Evolutionary conservation across 37 sponge, comb jelly and placozoan genomes (phyloP).

Genomic region (Beroe forskalii): DNA sequence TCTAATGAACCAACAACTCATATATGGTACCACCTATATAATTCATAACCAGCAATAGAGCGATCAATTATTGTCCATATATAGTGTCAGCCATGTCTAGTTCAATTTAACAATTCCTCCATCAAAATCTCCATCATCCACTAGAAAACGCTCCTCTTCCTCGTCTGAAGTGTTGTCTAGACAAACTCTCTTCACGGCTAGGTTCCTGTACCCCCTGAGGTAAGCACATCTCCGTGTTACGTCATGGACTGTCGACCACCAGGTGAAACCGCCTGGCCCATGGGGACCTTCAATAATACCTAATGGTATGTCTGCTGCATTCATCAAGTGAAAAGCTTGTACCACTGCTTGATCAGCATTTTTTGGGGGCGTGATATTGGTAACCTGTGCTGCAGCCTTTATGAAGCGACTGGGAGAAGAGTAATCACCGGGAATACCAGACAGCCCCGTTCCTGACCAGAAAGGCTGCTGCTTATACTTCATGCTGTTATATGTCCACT

Average conservation of each 20-base stretch:
- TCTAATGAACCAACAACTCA: too few species aligned
- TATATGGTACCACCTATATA: too few species aligned
- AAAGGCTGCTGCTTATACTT: neutral
- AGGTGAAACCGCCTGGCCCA: neutral
- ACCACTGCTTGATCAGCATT: neutral
- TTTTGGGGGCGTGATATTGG: neutral
- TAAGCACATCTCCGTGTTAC: neutral
- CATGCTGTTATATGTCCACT: neutral
- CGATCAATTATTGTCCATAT: too few species aligned
- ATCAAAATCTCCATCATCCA: neutral
- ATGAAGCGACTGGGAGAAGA: constrained; percentile 19
- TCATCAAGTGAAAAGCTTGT: neutral
- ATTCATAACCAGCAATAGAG: too few species aligned
- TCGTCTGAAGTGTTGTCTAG: neutral
- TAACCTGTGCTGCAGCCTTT: neutral
- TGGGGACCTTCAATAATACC: neutral
- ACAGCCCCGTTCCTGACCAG: neutral
- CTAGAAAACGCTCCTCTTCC: neutral
- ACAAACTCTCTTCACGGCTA: constrained; percentile 11
- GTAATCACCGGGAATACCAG: constrained; percentile 16
- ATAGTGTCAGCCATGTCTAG: too few species aligned
- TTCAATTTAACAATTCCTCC: too few species aligned
- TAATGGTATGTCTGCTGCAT: constrained; percentile 6
- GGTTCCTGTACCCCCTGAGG: neutral
- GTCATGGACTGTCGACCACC: neutral